Base-by-base conservation (phyloP, 2,113 vertebrate genomes). In the Indri indri region DNA sequence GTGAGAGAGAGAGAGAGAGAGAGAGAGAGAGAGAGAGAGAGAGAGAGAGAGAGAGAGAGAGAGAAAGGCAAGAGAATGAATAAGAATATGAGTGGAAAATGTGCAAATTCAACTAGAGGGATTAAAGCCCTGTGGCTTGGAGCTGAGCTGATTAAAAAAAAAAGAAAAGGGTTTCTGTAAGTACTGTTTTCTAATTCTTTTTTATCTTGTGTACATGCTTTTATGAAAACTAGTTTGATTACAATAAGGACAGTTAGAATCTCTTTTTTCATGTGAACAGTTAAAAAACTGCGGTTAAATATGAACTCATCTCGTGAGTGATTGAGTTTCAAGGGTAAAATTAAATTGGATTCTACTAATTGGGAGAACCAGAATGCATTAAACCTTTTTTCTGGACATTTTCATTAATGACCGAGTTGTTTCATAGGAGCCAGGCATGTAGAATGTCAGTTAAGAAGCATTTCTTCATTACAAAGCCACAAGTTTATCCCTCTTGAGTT, bases 231-330 rank as follows among this genome's bases (percentile, higher is more conserved):
- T 63, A 59, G 18, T 81, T 80, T 85, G 37, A 45, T 85, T 82
- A 66, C 4, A 57, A 12, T 95, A 93, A 32, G 63, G 73, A 59
- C 73, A 25, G 9, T 94, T 73, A 68, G 93, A 95, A 83, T 95
- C 85, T 47, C 88, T 59, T 86, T 90, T 71, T 74, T 20, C 90
- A 77, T 90, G 71, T 94, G 84, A 96, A 50, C 95, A 98, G 90
- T 98, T 96, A 96, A 96, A 91, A 86, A 61, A 8, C 32, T 81
- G 83, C 37, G 70, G 90, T 93, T 88, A 87, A 91, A 91, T 94
- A 94, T 93, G 32, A 88, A n/a, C 45, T 80, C 85, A 42, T 88
- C 85, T 84, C 1, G 84, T 80, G 54, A 91, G 68, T 79, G 4
- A 57, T 81, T 13, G 47, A n/a, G 83, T 95, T 79, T 87, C 80